Evolutionary conservation across 92 coral and sea anemone species (phyloP), one percentile per base, ranked within the genome.

Genomic region (Bergia sp.): DNA sequence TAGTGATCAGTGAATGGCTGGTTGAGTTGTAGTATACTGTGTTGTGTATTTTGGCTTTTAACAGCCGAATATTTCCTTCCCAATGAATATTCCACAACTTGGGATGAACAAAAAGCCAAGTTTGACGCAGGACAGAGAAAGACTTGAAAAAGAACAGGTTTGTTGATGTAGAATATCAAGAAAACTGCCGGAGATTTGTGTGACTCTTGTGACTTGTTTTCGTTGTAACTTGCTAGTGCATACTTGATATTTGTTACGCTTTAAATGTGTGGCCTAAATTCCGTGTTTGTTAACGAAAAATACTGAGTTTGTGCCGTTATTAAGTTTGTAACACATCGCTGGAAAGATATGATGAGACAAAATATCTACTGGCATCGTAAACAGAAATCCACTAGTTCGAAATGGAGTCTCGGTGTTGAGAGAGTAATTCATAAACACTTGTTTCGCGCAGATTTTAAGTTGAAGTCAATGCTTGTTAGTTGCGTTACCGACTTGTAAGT

Each of bases 71-170:
- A 10, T 9, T 16, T 38, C 69, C 12, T 38, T 57, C 74, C 23
- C 36, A 81, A 81, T 90, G 40, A 58, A 89, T 57, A 77, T 92
- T 64, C 86, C 97, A 86, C 86, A 88, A 4, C 91, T 92, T 81
- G 86, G 91, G 37, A 89, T 92, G 41, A 77, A 80, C 86, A 95
- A 86, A 76, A 95, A 90, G 82, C 98, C 96, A 47, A 91, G 94
- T 29, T 81, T 91, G 43, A 85, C 86, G 36, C 94, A 92, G 69
- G 99, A 96, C 76, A 91, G 96, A 72, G 98, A 96, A 80, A 96
- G 91, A 61, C 93, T 96, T 20, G 98, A 96, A 79, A 95, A 90
- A 86, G 99, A 96, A 45, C 98, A 95, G 95, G 99, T 96, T 67
- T 49, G 89, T 23, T 43, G 42, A 73, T 76, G 61, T 10, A 76